These are phyloP conservation scores for Ophion ellenae DNA, from an alignment of 2,888 invertebrate genomes.

Conservation along the genomic window DNA sequence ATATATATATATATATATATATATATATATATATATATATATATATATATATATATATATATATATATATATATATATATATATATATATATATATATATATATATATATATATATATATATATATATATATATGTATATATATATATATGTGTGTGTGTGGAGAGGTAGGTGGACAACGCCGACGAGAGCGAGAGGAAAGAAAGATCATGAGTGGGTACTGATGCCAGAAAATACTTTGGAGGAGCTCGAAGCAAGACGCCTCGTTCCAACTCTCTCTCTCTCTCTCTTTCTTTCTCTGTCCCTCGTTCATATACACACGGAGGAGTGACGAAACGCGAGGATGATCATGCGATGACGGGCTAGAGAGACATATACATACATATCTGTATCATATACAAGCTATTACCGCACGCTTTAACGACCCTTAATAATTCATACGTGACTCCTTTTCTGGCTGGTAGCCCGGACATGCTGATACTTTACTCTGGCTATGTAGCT, in stretches of 20 bases:
- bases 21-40: constrained; percentile 18
- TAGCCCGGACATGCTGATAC: constrained; percentile 42
- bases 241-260: constrained; percentile 45
- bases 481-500: constrained; percentile 16
- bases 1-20: neutral
- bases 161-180: constrained; percentile 14
- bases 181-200: constrained; percentile 60
- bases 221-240: constrained; percentile 65
- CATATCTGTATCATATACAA: constrained; percentile 29
- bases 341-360: constrained; percentile 51
- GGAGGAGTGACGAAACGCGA: constrained; percentile 56
- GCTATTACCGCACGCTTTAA: constrained; percentile 73
- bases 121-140: constrained; percentile 6
- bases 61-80: neutral
- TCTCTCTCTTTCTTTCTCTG: constrained; percentile 2
- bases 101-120: neutral
- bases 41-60: constrained; percentile 5
- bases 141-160: neutral
- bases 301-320: constrained; percentile 9
- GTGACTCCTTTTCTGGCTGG: constrained; percentile 69
- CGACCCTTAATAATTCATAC: constrained; percentile 79
- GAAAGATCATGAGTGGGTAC: constrained; percentile 64
- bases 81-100: constrained; percentile 19
- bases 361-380: constrained; percentile 38
- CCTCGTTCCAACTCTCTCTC: neutral